Conservation (phyloP, 2,113 vertebrate genomes). For the Nymphicus hollandicus region DNA sequence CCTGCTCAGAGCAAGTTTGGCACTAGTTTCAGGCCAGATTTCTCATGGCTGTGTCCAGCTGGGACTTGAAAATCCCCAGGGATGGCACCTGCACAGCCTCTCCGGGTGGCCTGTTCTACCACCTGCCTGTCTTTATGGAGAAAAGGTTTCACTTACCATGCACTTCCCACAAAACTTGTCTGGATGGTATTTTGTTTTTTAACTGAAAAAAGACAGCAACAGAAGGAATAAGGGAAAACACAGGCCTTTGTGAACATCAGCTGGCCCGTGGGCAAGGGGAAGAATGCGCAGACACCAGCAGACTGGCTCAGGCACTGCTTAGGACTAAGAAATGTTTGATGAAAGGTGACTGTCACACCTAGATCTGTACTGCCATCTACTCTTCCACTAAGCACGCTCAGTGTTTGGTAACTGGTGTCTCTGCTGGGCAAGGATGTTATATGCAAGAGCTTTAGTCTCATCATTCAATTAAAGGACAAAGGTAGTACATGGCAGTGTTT, state of each 20-base stretch:
- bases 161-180: not conserved
- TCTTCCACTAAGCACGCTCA: not conserved
- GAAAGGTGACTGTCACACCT: not conserved
- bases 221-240: not conserved
- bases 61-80: not conserved
- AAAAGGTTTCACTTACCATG: rapidly evolving
- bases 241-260: not conserved
- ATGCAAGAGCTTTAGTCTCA: not conserved
- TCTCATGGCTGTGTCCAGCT: not conserved
- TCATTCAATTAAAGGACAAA: not conserved
- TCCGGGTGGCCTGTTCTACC: not conserved
- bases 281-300: rapidly evolving
- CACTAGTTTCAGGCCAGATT: not conserved
- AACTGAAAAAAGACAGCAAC: not conserved
- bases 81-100: not conserved
- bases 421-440: not conserved
- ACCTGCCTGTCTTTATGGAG: rapidly evolving
- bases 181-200: not conserved
- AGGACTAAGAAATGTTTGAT: not conserved
- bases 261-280: rapidly evolving
- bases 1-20: not conserved
- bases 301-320: not conserved
- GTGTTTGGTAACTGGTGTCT: not conserved
- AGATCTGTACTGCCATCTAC: not conserved
- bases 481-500: not conserved